phyloP scores from a whole-genome alignment of 2,888 invertebrate genomes.

The Cylindroiulus punctatus region DNA sequence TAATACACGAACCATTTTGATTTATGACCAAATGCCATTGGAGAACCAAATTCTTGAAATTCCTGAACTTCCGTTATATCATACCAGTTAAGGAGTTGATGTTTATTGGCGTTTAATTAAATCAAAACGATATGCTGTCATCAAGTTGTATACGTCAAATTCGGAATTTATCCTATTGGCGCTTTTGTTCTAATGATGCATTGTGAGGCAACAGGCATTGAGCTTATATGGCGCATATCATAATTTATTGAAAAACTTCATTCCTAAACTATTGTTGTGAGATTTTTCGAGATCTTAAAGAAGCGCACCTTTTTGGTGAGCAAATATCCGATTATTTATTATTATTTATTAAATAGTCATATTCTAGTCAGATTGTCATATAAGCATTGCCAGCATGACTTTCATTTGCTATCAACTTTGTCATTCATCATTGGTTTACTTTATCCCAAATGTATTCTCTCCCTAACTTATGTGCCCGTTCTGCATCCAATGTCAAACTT shows the following conservation, averaged over 20 bases:
- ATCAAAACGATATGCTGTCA: neutral
- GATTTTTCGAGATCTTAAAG: neutral
- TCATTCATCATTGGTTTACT: neutral
- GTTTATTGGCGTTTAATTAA: constrained; percentile 2
- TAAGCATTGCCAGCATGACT: constrained; percentile 20
- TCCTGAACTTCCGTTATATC: neutral
- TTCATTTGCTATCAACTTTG: constrained; percentile 13
- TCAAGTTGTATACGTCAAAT: neutral
- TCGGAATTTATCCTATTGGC: neutral
- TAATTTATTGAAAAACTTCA: constrained; percentile 7
- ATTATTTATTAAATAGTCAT: neutral
- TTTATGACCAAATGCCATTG: no score
- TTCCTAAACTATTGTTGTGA: constrained; percentile 5
- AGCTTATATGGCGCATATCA: neutral
- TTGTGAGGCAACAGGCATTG: neutral
- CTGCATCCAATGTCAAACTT: neutral
- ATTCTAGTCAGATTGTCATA: constrained; percentile 4
- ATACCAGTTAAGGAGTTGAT: neutral
- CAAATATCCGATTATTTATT: neutral
- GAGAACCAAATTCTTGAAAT: no score
- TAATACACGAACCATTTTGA: no score
- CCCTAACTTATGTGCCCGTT: neutral
- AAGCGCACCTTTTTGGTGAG: neutral
- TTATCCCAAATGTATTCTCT: neutral
- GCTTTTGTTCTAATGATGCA: neutral